phyloP scores from a whole-genome alignment of 2,797 vertebrate genomes.

The Chloroceryle amazona region DNA sequence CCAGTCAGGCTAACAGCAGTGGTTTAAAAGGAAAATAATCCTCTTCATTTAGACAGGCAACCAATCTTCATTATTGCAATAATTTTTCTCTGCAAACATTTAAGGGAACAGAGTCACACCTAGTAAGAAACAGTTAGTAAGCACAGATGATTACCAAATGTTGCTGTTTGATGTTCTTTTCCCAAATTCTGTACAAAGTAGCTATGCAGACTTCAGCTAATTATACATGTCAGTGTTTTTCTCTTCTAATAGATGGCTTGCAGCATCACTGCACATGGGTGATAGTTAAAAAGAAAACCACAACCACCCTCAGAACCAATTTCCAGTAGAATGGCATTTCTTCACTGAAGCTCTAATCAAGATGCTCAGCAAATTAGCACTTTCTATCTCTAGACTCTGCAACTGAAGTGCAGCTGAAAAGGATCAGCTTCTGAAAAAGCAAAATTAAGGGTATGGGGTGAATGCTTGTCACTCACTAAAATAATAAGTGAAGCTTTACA shows the following conservation, averaged over 20 bases:
- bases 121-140: not conserved
- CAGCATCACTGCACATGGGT: not conserved
- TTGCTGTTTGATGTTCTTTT: not conserved
- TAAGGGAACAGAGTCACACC: not conserved
- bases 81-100: not conserved
- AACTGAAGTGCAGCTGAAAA: not conserved
- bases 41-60: not conserved
- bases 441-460: not conserved
- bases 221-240: conserved; percentile 3
- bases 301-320: not conserved
- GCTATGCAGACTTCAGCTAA: not conserved
- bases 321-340: conserved; percentile 16
- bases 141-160: not conserved
- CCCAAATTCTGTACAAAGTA: not conserved
- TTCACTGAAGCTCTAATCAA: not conserved
- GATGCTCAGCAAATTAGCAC: conserved; percentile 9
- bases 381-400: not conserved
- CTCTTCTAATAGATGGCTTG: not conserved
- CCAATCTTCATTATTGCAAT: not conserved
- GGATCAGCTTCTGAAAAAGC: not conserved
- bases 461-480: not conserved
- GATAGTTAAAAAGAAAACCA: not conserved
- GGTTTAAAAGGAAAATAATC: conserved; percentile 35
- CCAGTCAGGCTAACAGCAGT: not conserved
- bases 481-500: not conserved